Base-by-base conservation (phyloP, 2,113 vertebrate species). In the Notiomystis cincta region DNA sequence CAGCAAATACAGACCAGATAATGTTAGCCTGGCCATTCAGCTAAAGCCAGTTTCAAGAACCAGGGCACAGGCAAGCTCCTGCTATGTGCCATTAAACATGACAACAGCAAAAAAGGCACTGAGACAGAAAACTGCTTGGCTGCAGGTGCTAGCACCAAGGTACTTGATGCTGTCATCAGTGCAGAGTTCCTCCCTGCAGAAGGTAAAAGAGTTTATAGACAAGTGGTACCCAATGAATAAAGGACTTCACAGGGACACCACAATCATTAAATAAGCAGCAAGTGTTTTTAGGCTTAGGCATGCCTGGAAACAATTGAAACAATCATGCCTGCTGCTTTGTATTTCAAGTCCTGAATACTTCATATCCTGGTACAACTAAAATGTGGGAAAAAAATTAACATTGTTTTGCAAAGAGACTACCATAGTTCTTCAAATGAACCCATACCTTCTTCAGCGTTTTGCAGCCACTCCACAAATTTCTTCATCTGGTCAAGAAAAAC, bases 401-500 rank as follows among this genome's bases (percentile, higher is more conserved):
- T 7, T 33, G 6, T 53, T 81, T 72, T 67, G 28, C 47, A 17
- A 80, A 47, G 40, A 93, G 30, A 37, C 23, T 38, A 69, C 28
- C 8, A 20, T 2, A 51, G 19, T 22, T 86, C 23, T 72, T 66
- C 37, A 90, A 67, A 73, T 18, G 33, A 70, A 87, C 33, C 25
- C 56, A 12, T 98, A 98, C 99, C 99, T 98, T 99, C 99, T 97
- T 99, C 99, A 87, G 99, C 99, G 0, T 99, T 99, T 95, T 99
- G 99, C 77, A 99, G 97, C 99, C 99, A 99, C 95, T 99, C 99
- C 30, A 99, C 99, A 93, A 99, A 99, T 91, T 99, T 99, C 97
- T 99, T 99, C 99, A 99, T 99, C 97, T 99, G 99, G 90, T 99
- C 99, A 94, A 99, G 98, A 81, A 99, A 99, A 93, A 99, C 98